Evolutionary conservation across 2,113 vertebrate genomes (phyloP).

Genomic region (Pithys albifrons): DNA sequence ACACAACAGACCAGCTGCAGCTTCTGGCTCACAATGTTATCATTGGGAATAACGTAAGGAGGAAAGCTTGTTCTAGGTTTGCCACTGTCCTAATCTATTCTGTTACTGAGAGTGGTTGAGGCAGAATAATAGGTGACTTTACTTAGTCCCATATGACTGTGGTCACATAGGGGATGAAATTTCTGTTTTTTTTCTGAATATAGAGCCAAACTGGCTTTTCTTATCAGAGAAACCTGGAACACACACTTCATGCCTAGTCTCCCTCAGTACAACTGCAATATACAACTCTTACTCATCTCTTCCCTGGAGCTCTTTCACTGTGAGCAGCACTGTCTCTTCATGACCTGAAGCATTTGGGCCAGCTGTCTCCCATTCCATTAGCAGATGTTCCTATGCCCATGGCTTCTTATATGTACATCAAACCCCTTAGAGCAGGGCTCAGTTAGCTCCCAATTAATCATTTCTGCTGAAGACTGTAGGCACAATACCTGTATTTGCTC

Average conservation of each 20-base stretch:
- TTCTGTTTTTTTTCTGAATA: not conserved
- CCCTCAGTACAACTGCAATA: not conserved
- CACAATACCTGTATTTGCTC: not conserved
- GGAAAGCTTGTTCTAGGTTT: not conserved
- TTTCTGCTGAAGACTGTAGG: not conserved
- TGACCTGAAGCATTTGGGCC: not conserved
- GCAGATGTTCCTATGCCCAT: not conserved
- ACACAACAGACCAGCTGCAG: not conserved
- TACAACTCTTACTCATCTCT: not conserved
- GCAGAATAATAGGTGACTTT: not conserved
- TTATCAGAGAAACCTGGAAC: not conserved
- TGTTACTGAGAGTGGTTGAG: not conserved
- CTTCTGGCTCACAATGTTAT: not conserved
- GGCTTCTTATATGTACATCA: not conserved
- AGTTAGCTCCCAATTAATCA: not conserved
- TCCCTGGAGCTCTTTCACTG: not conserved
- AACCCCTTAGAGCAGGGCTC: not conserved
- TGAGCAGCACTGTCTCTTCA: not conserved
- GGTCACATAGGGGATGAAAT: not conserved
- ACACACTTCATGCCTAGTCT: not conserved
- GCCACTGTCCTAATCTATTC: not conserved
- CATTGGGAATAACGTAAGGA: not conserved
- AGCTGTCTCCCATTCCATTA: not conserved
- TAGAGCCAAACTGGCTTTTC: not conserved
- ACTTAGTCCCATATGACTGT: not conserved